A percentile compares a stretch with the other conserved stretches of the same genome.
phyloP scores from a whole-genome alignment of 2,113 vertebrate genomes.

The Piprites chloris region DNA sequence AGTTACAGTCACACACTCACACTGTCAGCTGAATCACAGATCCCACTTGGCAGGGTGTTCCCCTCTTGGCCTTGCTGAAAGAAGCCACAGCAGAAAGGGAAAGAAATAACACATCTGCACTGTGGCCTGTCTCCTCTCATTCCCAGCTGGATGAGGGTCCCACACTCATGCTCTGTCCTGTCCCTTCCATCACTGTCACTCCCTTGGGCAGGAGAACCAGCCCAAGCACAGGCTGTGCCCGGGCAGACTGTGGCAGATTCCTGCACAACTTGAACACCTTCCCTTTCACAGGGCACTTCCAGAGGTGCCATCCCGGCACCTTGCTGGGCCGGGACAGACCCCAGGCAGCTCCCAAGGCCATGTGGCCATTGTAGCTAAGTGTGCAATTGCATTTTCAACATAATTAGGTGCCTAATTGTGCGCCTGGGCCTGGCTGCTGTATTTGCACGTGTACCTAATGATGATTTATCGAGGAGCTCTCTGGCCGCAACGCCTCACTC shows the following conservation, averaged over 20 bases:
- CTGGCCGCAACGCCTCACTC: neutral
- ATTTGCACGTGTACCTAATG: neutral
- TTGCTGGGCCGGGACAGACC: neutral
- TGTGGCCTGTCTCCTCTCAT: neutral
- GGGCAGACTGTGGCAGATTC: accelerated
- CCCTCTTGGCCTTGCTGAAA: neutral
- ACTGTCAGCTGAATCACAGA: neutral
- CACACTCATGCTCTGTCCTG: neutral
- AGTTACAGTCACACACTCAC: neutral
- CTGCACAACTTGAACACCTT: accelerated
- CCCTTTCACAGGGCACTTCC: neutral
- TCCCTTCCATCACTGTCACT: neutral
- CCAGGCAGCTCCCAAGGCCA: neutral
- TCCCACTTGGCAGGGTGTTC: neutral
- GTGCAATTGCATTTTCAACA: constrained; percentile 34
- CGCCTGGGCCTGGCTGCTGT: constrained; percentile 3
- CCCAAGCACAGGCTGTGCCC: accelerated
- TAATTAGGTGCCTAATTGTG: constrained; percentile 59
- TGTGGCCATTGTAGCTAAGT: neutral
- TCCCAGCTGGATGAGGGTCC: neutral
- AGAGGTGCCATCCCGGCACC: neutral
- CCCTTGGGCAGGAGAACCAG: neutral
- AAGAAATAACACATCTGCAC: neutral
- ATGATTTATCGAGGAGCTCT: constrained; percentile 32
- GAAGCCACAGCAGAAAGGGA: neutral